phyloP scores from a whole-genome alignment of 1,140 invertebrate species.

The Parapsyche elsis region DNA sequence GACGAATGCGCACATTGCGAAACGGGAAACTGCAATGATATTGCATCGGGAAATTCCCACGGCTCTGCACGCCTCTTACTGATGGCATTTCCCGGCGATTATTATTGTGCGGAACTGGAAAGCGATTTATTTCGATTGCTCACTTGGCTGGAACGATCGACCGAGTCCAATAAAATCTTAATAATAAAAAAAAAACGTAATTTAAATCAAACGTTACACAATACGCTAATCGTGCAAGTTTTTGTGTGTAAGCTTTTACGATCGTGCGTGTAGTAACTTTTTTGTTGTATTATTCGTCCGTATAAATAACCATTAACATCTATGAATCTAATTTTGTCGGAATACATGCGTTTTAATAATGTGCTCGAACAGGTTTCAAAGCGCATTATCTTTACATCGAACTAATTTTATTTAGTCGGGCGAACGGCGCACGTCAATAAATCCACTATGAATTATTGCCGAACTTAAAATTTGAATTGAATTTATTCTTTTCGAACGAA shows the following conservation, averaged over 20 bases:
- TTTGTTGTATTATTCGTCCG: neutral
- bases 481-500: neutral
- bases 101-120: neutral
- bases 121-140: conserved; percentile 29
- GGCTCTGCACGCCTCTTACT: neutral
- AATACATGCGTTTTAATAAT: neutral
- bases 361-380: neutral
- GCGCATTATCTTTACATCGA: conserved; percentile 5
- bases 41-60: conserved; percentile 25
- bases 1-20: conserved; percentile 12
- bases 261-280: neutral
- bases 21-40: conserved; percentile 18
- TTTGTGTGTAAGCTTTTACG: too few relatives aligned
- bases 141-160: too few relatives aligned
- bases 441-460: conserved; percentile 14
- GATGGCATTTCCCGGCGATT: conserved; percentile 16
- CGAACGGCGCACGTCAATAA: neutral
- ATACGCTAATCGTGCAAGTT: too few relatives aligned
- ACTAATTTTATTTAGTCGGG: conserved; percentile 22
- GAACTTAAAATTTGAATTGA: neutral
- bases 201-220: neutral
- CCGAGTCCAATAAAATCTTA: too few relatives aligned
- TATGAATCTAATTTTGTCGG: neutral
- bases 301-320: neutral
- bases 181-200: neutral